Evolutionary conservation across 2,113 vertebrate species (phyloP).

Genomic region (Cygnus buccinator): DNA sequence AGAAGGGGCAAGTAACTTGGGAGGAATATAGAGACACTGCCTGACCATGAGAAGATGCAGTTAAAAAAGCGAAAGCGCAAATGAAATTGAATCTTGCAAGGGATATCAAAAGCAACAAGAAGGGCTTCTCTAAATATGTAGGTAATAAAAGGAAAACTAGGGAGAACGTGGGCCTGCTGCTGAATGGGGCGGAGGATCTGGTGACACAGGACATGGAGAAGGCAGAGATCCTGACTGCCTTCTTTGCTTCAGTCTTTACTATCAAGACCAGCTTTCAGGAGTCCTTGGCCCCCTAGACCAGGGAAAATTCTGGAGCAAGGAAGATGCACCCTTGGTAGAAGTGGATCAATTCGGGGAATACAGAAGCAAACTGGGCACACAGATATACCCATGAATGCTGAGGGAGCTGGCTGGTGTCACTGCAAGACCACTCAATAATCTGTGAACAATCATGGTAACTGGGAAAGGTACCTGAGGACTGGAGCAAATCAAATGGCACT

Average conservation of each 20-base stretch:
- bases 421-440: background rate
- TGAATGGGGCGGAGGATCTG: fast-evolving
- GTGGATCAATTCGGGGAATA: background rate
- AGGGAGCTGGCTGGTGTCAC: background rate
- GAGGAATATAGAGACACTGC: background rate
- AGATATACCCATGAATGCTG: background rate
- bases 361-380: background rate
- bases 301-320: background rate
- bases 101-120: background rate
- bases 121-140: background rate
- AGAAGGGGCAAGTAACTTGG: background rate
- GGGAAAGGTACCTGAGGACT: background rate
- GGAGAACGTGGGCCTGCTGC: background rate
- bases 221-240: background rate
- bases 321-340: background rate
- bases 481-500: background rate
- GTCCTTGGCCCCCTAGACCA: background rate
- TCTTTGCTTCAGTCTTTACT: background rate
- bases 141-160: background rate
- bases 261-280: background rate
- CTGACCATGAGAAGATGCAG: background rate
- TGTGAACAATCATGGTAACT: background rate
- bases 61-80: background rate
- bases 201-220: background rate
- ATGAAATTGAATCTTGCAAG: background rate